phyloP scores from a whole-genome alignment of 1,140 invertebrate genomes.

The Tetraneura akinire region DNA sequence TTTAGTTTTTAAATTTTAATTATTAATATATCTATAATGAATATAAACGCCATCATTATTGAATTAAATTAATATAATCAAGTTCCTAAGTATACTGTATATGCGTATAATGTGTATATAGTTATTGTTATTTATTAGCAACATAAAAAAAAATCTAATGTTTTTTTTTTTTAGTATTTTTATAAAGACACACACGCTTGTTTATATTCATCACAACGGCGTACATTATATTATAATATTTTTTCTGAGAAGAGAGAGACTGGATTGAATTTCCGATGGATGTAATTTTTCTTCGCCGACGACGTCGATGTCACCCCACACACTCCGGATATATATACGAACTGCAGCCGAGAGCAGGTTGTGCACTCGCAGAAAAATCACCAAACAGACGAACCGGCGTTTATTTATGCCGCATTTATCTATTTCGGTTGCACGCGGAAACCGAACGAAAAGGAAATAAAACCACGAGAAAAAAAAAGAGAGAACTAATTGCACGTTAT shows the following conservation, averaged over 20 bases:
- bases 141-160: too few species aligned
- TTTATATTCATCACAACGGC: background rate
- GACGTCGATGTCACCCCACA: background rate
- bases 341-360: background rate
- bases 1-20: too few species aligned
- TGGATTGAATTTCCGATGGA: slow-evolving; percentile 4
- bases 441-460: background rate
- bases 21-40: too few species aligned
- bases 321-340: background rate
- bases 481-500: slow-evolving; percentile 34
- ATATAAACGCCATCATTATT: too few species aligned
- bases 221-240: slow-evolving; percentile 14
- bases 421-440: slow-evolving; percentile 34
- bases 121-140: too few species aligned
- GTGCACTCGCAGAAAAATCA: background rate
- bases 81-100: too few species aligned
- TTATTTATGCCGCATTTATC: slow-evolving; percentile 45
- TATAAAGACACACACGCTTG: too few species aligned
- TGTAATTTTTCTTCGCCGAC: background rate
- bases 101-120: too few species aligned
- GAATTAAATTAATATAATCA: too few species aligned
- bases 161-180: too few species aligned
- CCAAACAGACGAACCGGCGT: background rate
- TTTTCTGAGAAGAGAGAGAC: background rate
- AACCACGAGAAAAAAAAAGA: background rate